A percentile compares a stretch with the other conserved stretches of the same genome.
Conservation (phyloP, 2,888 invertebrate genomes). For the Bellardia bayeri region DNA sequence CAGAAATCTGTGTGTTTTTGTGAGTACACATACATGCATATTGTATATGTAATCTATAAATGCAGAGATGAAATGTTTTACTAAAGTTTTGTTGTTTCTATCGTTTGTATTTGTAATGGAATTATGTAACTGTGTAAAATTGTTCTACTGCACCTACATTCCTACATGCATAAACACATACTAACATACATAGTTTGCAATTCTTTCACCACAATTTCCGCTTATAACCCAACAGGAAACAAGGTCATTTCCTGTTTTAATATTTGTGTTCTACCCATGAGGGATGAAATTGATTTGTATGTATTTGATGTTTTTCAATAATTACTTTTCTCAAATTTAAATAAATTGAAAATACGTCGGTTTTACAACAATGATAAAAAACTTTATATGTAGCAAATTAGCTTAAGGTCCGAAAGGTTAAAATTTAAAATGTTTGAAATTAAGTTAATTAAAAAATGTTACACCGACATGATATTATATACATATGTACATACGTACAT, state of each 20-base stretch:
- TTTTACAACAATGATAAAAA: background rate
- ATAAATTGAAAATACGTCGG: conserved; percentile 25
- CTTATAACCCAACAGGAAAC: conserved; percentile 54
- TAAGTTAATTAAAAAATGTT: conserved; percentile 17
- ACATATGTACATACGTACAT: background rate
- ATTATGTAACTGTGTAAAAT: conserved; percentile 33
- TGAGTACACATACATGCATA: background rate
- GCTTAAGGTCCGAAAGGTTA: conserved; percentile 8
- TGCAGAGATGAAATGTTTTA: background rate
- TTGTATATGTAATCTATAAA: background rate
- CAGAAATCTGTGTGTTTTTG: background rate
- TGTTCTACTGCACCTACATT: background rate
- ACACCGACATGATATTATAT: background rate
- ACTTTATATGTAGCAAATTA: background rate
- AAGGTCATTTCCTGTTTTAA: conserved; percentile 54
- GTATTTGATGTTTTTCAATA: conserved; percentile 33
- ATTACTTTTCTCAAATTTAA: conserved; percentile 25
- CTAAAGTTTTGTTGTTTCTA: conserved; percentile 18
- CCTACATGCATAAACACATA: too few relatives aligned
- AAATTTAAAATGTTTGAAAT: conserved; percentile 6
- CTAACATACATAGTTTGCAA: background rate
- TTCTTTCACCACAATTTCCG: conserved; percentile 57
- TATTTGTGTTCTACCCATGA: conserved; percentile 18
- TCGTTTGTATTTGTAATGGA: conserved; percentile 19
- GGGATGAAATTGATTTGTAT: conserved; percentile 36